phyloP scores from a whole-genome alignment of 2,797 vertebrate genomes.

The Melanotaenia pygmaea region DNA sequence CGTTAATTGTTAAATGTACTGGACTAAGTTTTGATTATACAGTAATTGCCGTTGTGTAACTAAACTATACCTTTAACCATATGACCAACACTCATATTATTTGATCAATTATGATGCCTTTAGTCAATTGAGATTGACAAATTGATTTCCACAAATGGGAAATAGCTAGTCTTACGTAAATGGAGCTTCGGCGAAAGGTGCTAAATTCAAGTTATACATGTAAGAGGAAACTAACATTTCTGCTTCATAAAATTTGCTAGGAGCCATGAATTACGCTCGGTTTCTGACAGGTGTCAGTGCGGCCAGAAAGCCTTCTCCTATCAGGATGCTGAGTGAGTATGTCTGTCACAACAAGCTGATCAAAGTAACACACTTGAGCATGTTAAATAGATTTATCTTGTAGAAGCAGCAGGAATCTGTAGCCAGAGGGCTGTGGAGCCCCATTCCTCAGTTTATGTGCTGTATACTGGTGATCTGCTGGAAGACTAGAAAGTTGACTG shows the following conservation, averaged over 20 bases:
- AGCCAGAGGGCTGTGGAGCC: no score
- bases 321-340: slow-evolving; percentile 90
- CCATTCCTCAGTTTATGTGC: neutral
- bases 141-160: neutral
- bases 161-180: neutral
- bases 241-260: slow-evolving; percentile 33
- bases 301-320: slow-evolving; percentile 87
- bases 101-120: neutral
- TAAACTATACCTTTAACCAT: neutral
- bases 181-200: neutral
- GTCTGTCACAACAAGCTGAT: neutral
- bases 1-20: neutral
- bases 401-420: neutral
- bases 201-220: neutral
- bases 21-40: neutral
- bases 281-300: slow-evolving; percentile 90
- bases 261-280: slow-evolving; percentile 91
- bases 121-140: neutral
- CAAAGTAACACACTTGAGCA: neutral
- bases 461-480: neutral
- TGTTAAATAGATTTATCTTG: neutral
- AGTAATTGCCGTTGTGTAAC: neutral
- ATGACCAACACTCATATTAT: neutral
- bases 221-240: neutral
- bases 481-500: neutral